Conservation (phyloP, 2,888 invertebrate genomes). For the Nysson spinosus region DNA sequence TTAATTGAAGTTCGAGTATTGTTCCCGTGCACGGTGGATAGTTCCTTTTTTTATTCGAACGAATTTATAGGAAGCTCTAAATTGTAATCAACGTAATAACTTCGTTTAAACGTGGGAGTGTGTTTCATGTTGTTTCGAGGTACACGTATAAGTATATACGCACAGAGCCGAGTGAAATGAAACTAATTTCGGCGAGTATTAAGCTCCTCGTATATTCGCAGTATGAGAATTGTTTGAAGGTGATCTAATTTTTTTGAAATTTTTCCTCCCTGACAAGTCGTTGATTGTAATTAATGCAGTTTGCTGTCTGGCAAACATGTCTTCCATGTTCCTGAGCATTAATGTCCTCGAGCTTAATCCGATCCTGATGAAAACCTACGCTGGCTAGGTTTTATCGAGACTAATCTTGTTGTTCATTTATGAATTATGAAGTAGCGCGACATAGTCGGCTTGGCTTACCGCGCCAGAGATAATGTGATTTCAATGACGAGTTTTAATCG, state of each 20-base stretch:
- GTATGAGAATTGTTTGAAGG: slow-evolving; percentile 14
- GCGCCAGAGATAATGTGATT: slow-evolving; percentile 34
- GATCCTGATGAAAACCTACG: slow-evolving; percentile 32
- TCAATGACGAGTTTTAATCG: slow-evolving; percentile 28
- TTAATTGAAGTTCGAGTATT: too few relatives aligned
- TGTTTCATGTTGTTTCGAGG: too few relatives aligned
- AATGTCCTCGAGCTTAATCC: slow-evolving; percentile 22
- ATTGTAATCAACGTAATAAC: slow-evolving; percentile 11
- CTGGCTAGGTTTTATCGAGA: slow-evolving; percentile 30
- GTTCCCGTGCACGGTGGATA: too few relatives aligned
- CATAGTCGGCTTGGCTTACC: slow-evolving; percentile 8
- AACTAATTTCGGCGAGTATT: slow-evolving; percentile 27
- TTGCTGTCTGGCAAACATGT: slow-evolving; percentile 13
- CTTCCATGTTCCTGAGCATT: slow-evolving; percentile 12
- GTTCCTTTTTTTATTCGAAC: too few relatives aligned
- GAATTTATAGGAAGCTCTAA: slow-evolving; percentile 1
- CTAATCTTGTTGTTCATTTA: slow-evolving; percentile 46
- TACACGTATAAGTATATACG: background rate
- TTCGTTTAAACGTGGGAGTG: background rate
- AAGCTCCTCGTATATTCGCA: slow-evolving; percentile 3
- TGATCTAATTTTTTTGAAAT: slow-evolving; percentile 12
- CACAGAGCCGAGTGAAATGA: background rate
- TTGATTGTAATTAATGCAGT: slow-evolving; percentile 32
- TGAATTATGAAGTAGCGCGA: slow-evolving; percentile 36
- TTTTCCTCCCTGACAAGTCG: slow-evolving; percentile 3